Base-by-base conservation (phyloP, 2,888 invertebrate species). In the Lathronympha strigana region DNA sequence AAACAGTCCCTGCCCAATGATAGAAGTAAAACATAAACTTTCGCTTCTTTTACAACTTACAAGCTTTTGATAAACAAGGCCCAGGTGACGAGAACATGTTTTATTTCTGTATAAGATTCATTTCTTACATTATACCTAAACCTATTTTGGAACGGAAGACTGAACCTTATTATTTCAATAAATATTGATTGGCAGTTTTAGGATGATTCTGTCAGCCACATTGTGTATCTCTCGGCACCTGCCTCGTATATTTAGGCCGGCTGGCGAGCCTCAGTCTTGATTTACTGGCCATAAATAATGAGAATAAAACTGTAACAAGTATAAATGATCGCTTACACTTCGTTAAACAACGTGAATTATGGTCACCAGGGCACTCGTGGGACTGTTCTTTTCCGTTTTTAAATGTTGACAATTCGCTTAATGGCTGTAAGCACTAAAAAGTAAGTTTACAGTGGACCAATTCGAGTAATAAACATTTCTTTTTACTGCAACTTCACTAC, bases 291-390 rank as follows among this genome's bases (percentile, higher is more conserved):
- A 61, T 61, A 61, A 61, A 61, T 61, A 66, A 66, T 15, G 23
- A n/a, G 38, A 61, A 66, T 66, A 66, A 66, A 66, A 66, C 61
- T 61, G 61, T 66, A 49, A 54, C 51, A 17, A 53, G 54, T 21
- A 38, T 66, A 66, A 66, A 61, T 63, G 17, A 66, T 53, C 63
- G 57, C 45, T 53, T 38, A 53, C 55, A 45, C 45, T 45, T 53
- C 51, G 63, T 58, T 33, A 53, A 58, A 38, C 31, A 45, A 53
- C 28, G 36, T 64, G 25, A 58, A 60, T 64, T 53, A 64, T 38
- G 49, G 57, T 31, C 23, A 36, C 15, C 53, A 53, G 36, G 21
- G 19, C 8, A 33, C 19, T n/a, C 36, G 21, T 11, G 13, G 23
- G 15, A 2, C 19, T 17, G 11, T 36, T 19, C 31, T 19, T 19